Evolutionary conservation across 2,113 vertebrate species (phyloP).

Genomic region (Camarhynchus parvulus): DNA sequence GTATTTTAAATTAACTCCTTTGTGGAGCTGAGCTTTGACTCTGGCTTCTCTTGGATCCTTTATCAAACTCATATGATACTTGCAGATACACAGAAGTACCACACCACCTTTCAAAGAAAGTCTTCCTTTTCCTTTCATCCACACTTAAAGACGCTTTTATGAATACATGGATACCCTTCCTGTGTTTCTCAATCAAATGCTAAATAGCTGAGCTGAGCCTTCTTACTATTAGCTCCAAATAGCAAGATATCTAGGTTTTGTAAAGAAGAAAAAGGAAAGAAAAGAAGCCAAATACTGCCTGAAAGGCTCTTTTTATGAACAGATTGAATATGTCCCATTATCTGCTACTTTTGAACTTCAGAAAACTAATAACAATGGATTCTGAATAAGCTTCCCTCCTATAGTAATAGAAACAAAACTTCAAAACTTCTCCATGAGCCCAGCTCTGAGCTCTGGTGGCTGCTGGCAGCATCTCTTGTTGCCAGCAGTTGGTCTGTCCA

Average conservation of each 20-base stretch:
- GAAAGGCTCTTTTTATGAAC: not conserved
- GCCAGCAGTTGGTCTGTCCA: not conserved
- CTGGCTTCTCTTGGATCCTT: not conserved
- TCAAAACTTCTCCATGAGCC: not conserved
- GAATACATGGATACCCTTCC: not conserved
- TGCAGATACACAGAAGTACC: not conserved
- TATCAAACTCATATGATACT: not conserved
- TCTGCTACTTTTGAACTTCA: not conserved
- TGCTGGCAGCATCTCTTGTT: accelerated
- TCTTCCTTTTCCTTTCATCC: not conserved
- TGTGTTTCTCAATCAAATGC: not conserved
- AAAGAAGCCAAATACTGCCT: not conserved
- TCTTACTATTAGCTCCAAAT: not conserved
- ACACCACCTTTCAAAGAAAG: not conserved
- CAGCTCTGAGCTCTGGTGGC: not conserved
- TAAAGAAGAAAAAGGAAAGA: too few species aligned
- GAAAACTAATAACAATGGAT: not conserved
- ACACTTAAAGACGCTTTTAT: not conserved
- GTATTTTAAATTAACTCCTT: not conserved
- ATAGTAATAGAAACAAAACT: not conserved
- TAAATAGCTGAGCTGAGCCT: not conserved
- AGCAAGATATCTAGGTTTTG: not conserved
- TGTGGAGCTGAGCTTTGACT: not conserved
- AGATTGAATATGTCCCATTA: not conserved
- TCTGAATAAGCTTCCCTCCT: not conserved